Base-by-base conservation (phyloP, 2,797 vertebrate genomes). In the Smutsia gigantea region DNA sequence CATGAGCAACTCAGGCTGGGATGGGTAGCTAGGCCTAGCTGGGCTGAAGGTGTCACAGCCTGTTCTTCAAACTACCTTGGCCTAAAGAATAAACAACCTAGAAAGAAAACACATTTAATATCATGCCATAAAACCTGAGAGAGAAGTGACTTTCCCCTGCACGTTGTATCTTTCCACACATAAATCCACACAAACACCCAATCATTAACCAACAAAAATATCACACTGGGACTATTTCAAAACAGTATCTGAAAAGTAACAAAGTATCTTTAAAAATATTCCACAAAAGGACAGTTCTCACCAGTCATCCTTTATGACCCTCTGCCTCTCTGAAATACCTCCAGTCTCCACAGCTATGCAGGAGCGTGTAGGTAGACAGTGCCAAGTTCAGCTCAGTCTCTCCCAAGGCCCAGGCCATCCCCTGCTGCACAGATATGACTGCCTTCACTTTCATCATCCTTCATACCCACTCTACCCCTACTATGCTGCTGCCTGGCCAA, bases 211-310 rank as follows among this genome's bases (percentile, higher is more conserved):
- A 95, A 77, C 4, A 84, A 51, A 94, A 97, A 31, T 77, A 93
- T 42, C 89, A 93, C 83, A 84, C 31, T 21, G 37, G 96, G 87
- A 86, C 94, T 68, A 83, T 81, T 97, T 95, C 93, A 81, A 86
- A 75, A 92, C 15, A 53, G 37, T 55, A 89, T 72, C 88, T 72
- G n/a, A 42, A 95, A 81, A 72, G 74, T 39, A 79, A 91, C 95
- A 90, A 95, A 95, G 27, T 72, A 18, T 49, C 55, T 94, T 92
- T 69, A 83, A 81, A 93, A 87, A 91, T 69, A 93, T 10, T 77
- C 61, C 59, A 87, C 75, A 89, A 94, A 91, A 93, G 53, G 13
- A 96, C 7, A 79, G 31, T 91, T 95, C 79, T 92, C 66, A 21
- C 25, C 75, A 87, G 59, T 77, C 74, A 90, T 90, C 25, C 39